phyloP scores from a whole-genome alignment of 2,888 invertebrate genomes.

The Scaptomyza cyrtandrae region DNA sequence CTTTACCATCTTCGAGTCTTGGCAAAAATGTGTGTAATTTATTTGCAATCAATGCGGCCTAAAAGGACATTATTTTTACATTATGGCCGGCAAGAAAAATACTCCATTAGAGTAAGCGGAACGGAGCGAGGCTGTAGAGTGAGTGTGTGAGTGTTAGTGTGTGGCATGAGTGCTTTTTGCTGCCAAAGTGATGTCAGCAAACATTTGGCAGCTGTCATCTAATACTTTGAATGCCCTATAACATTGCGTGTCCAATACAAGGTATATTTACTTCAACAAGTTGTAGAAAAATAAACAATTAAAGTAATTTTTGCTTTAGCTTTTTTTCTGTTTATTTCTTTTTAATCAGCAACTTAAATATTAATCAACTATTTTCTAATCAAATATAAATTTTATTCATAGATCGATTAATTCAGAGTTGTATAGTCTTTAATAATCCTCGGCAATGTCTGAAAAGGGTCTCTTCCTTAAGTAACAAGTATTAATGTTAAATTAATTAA shows the following conservation, averaged over 20 bases:
- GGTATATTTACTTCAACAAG: slow-evolving; percentile 3
- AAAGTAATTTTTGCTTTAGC: no score
- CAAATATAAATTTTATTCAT: no score
- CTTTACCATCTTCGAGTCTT: slow-evolving; percentile 11
- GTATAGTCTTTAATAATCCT: background rate
- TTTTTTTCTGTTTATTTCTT: no score
- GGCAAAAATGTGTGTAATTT: slow-evolving; percentile 68
- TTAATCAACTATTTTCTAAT: background rate
- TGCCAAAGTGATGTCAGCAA: slow-evolving; percentile 58
- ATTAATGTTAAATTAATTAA: slow-evolving; percentile 58
- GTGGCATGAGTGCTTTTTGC: slow-evolving; percentile 10
- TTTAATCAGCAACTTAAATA: background rate
- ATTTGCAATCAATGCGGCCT: slow-evolving; percentile 79
- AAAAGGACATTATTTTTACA: slow-evolving; percentile 76
- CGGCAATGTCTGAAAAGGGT: background rate
- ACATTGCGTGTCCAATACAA: no score
- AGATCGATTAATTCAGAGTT: background rate
- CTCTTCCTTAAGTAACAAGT: slow-evolving; percentile 10
- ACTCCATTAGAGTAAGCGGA: slow-evolving; percentile 6
- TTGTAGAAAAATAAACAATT: no score
- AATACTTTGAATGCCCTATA: slow-evolving; percentile 52
- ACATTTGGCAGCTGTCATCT: slow-evolving; percentile 73
- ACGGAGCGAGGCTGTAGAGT: slow-evolving; percentile 2
- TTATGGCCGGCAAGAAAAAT: slow-evolving; percentile 49
- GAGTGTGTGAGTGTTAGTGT: background rate